Evolutionary conservation across 2,888 invertebrate genomes (phyloP).

Genomic region (Mechanitis messenoides): DNA sequence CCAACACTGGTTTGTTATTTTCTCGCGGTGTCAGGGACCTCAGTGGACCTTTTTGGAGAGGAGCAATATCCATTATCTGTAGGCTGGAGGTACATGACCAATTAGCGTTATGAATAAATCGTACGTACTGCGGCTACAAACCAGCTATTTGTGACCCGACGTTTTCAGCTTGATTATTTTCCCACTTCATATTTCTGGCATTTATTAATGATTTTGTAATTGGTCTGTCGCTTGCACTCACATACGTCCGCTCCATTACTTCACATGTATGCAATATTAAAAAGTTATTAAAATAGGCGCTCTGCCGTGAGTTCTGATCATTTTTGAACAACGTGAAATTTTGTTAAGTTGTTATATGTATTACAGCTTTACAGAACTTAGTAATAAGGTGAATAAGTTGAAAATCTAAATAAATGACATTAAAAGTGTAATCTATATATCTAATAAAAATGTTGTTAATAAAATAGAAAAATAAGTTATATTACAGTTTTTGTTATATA

Average conservation of each 20-base stretch:
- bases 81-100: conserved; percentile 41
- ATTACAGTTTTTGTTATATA: too few relatives aligned
- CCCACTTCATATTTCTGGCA: conserved; percentile 61
- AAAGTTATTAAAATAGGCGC: conserved; percentile 21
- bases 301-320: neutral
- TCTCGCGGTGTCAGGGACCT: neutral
- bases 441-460: too few relatives aligned
- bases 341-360: too few relatives aligned
- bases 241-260: conserved; percentile 40
- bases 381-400: too few relatives aligned
- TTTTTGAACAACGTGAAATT: too few relatives aligned
- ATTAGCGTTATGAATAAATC: conserved; percentile 53
- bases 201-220: conserved; percentile 69
- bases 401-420: too few relatives aligned
- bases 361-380: too few relatives aligned
- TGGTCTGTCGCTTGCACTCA: conserved; percentile 54
- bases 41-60: conserved; percentile 5
- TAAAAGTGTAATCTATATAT: too few relatives aligned
- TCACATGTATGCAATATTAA: conserved; percentile 31
- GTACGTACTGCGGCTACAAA: conserved; percentile 29
- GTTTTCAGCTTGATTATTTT: conserved; percentile 34
- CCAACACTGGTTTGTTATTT: neutral
- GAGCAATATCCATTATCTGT: conserved; percentile 22
- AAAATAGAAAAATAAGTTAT: too few relatives aligned
- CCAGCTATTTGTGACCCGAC: conserved; percentile 44